Evolutionary conservation across 1,140 invertebrate species (phyloP).

Genomic region (Bombus confusus): DNA sequence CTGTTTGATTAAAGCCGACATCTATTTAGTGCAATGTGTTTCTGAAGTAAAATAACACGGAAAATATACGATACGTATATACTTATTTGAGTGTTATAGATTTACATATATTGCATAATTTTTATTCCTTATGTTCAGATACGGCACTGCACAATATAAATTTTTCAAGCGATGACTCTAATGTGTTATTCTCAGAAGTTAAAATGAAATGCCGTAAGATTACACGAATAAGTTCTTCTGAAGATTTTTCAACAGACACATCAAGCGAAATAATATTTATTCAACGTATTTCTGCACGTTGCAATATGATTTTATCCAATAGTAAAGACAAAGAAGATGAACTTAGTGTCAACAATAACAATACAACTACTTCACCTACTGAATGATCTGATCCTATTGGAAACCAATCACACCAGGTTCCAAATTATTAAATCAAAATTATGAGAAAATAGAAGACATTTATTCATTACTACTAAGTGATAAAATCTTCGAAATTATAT

Average conservation of each 20-base stretch:
- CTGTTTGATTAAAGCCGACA: no score
- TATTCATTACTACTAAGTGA: slow-evolving; percentile 37
- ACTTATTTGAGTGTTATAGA: no score
- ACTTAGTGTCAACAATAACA: slow-evolving; percentile 25
- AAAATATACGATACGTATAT: no score
- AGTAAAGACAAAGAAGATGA: slow-evolving; percentile 27
- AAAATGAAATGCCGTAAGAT: slow-evolving; percentile 23
- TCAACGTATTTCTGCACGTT: slow-evolving; percentile 18
- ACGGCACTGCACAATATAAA: neutral
- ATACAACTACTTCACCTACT: slow-evolving; percentile 24
- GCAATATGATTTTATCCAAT: slow-evolving; percentile 25
- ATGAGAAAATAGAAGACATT: slow-evolving; percentile 33
- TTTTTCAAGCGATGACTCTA: neutral
- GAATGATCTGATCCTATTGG: slow-evolving; percentile 25
- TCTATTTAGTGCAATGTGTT: no score
- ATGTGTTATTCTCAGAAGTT: slow-evolving; percentile 12
- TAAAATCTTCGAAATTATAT: slow-evolving; percentile 38
- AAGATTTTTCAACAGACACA: slow-evolving; percentile 27
- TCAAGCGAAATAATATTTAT: slow-evolving; percentile 31
- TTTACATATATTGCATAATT: neutral
- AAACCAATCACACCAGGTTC: slow-evolving; percentile 28
- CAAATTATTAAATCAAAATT: slow-evolving; percentile 35
- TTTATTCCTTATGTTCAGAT: neutral
- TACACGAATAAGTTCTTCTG: slow-evolving; percentile 19
- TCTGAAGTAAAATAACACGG: no score